Evolutionary conservation across 2,888 invertebrate species (phyloP).

Genomic region (Alsophila aescularia): DNA sequence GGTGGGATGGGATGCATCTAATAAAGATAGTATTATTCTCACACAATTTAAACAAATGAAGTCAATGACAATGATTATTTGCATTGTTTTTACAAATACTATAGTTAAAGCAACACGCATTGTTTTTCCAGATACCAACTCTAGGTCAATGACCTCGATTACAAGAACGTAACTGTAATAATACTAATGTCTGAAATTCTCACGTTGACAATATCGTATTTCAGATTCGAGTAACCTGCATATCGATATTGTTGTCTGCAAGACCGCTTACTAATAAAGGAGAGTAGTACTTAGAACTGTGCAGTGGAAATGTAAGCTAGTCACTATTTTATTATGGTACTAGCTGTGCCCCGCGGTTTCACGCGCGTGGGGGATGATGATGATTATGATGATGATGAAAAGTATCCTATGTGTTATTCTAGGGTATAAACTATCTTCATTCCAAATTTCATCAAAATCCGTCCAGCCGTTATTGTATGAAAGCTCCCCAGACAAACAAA

Average conservation of each 20-base stretch:
- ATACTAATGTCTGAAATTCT: slow-evolving; percentile 15
- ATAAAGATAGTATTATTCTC: neutral
- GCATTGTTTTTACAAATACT: neutral
- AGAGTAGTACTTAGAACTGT: neutral
- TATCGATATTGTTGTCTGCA: neutral
- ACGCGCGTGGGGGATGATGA: no score
- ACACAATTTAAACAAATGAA: no score
- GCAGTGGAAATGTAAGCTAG: no score
- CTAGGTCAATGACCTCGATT: slow-evolving; percentile 22
- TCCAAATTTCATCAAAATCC: no score
- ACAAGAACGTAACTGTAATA: slow-evolving; percentile 4
- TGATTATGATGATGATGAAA: no score
- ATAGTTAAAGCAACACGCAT: neutral
- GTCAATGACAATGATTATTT: no score
- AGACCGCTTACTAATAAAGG: neutral
- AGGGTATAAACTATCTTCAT: no score
- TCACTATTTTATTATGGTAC: no score
- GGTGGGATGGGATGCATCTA: neutral
- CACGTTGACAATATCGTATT: slow-evolving; percentile 1
- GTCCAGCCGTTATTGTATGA: no score
- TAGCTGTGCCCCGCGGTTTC: no score
- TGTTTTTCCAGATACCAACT: neutral
- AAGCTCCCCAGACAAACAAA: no score
- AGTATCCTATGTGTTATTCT: no score
- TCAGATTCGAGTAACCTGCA: neutral